Percentiles rank a stretch among this genome's conserved stretches.
Conservation (phyloP, 2,888 invertebrate species). For the Homarus gammarus region DNA sequence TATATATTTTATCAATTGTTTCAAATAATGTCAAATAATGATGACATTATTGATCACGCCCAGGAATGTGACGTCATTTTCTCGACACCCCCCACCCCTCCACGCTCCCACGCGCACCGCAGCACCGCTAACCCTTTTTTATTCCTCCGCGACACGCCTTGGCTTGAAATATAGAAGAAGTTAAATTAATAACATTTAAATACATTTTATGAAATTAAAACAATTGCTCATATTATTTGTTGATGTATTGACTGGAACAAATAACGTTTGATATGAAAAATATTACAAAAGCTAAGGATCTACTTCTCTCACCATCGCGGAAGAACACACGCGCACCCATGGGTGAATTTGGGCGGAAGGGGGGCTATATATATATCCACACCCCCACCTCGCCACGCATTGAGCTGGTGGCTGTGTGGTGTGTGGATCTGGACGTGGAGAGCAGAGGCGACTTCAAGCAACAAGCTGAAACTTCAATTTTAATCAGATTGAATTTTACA, state of each 20-base stretch:
- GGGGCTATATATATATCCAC: not conserved
- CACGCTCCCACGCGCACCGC: not conserved
- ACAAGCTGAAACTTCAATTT: not conserved
- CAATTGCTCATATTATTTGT: too few relatives aligned
- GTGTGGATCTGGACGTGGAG: not conserved
- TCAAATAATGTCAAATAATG: too few relatives aligned
- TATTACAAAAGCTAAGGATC: not conserved
- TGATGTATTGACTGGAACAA: too few relatives aligned
- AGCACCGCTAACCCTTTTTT: not conserved
- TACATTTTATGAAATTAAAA: too few relatives aligned
- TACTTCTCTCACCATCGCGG: conserved; percentile 1
- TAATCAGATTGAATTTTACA: not conserved
- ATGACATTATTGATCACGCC: too few relatives aligned
- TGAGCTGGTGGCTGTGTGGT: too few relatives aligned
- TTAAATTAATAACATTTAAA: too few relatives aligned
- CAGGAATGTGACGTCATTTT: conserved; percentile 19
- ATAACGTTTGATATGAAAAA: too few relatives aligned
- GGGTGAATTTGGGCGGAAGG: not conserved
- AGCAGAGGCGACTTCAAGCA: not conserved
- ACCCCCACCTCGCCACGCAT: not conserved
- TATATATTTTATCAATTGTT: too few relatives aligned
- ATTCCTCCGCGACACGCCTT: not conserved
- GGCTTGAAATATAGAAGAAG: not conserved
- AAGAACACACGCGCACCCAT: conserved; percentile 1
- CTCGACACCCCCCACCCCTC: not conserved